Evolutionary conservation across 2,797 vertebrate species (phyloP).

Genomic region (Hippocampus kuda): DNA sequence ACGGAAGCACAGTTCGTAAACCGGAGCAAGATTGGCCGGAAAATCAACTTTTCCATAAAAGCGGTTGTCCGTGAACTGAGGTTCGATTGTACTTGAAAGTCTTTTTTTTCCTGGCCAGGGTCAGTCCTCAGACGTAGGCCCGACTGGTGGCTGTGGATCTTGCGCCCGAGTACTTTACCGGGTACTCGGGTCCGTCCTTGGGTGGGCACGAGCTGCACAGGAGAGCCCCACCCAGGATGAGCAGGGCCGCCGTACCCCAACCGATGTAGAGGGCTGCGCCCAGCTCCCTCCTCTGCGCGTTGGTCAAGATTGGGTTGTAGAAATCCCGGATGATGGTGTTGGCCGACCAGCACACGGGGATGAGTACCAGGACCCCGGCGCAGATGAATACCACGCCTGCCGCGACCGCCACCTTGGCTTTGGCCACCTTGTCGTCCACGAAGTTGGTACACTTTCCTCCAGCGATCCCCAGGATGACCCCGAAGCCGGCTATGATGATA

Average conservation of each 20-base stretch:
- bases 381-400: slow-evolving; percentile 73
- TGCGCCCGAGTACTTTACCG: slow-evolving; percentile 57
- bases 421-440: slow-evolving; percentile 65
- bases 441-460: slow-evolving; percentile 95
- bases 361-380: slow-evolving; percentile 70
- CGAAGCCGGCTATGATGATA: slow-evolving; percentile 67
- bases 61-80: neutral
- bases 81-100: slow-evolving; percentile 16
- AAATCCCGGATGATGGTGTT: slow-evolving; percentile 82
- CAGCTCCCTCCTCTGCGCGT: slow-evolving; percentile 79
- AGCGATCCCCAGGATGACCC: slow-evolving; percentile 64
- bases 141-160: slow-evolving; percentile 55
- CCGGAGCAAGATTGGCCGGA: neutral
- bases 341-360: slow-evolving; percentile 86
- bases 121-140: slow-evolving; percentile 60
- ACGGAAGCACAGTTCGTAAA: neutral
- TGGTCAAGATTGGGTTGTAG: slow-evolving; percentile 78
- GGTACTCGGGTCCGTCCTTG: slow-evolving; percentile 46
- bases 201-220: slow-evolving; percentile 73
- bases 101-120: slow-evolving; percentile 7
- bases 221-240: slow-evolving; percentile 77
- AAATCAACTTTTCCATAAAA: neutral
- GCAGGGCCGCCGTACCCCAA: slow-evolving; percentile 75
- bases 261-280: slow-evolving; percentile 84
- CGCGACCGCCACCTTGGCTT: slow-evolving; percentile 75